Evolutionary conservation across 2,113 vertebrate genomes (phyloP).

Genomic region (Neofelis nebulosa): DNA sequence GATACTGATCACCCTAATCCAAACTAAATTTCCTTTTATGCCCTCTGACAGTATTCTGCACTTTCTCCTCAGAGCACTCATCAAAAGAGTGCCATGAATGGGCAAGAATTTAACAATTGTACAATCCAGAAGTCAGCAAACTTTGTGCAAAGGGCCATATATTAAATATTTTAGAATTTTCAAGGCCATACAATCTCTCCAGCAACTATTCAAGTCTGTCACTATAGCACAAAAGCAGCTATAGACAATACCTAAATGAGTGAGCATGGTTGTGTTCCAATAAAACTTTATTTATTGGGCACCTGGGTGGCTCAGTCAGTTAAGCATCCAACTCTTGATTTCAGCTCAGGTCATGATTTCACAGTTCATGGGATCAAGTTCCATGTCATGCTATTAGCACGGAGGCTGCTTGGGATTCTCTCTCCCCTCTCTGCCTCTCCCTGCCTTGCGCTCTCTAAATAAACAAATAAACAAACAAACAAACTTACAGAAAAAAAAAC

Average conservation of each 20-base stretch:
- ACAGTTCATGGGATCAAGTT: too few species aligned
- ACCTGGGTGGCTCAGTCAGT: too few species aligned
- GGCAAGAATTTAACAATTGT: background rate
- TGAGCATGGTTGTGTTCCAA: background rate
- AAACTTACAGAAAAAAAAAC: too few species aligned
- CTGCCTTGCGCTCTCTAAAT: too few species aligned
- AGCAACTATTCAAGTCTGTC: background rate
- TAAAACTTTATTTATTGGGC: background rate
- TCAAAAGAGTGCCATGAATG: background rate
- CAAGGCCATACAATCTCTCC: background rate
- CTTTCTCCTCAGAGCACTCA: background rate
- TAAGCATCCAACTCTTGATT: too few species aligned
- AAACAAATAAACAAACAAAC: too few species aligned
- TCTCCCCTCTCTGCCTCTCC: too few species aligned
- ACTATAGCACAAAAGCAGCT: background rate
- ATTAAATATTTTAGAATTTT: background rate
- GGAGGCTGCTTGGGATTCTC: too few species aligned
- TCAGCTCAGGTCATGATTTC: too few species aligned
- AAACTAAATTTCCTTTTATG: background rate
- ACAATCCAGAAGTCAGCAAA: background rate
- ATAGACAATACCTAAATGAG: background rate
- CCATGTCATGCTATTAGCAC: too few species aligned
- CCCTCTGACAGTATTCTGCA: background rate
- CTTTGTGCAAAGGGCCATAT: background rate
- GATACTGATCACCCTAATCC: background rate